Percentiles rank a stretch among this genome's conserved stretches.
phyloP scores from a whole-genome alignment of 2,888 invertebrate species.

The Zele albiditarsus region DNA sequence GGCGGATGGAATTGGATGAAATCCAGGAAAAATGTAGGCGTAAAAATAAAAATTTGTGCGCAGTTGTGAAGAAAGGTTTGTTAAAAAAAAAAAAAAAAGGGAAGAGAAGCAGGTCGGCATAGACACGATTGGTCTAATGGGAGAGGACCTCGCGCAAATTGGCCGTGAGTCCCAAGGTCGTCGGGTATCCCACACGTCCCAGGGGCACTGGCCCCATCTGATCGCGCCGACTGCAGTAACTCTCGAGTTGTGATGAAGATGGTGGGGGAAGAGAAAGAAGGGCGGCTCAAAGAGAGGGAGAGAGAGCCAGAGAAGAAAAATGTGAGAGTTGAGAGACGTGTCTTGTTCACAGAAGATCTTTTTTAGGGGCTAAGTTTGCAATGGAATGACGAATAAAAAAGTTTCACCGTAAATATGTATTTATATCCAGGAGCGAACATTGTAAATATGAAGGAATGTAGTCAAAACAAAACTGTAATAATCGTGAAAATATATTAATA shows the following conservation, averaged over 20 bases:
- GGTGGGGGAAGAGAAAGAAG: background rate
- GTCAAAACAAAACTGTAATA: background rate
- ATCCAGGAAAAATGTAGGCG: too few species aligned
- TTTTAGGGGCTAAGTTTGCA: background rate
- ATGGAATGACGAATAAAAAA: background rate
- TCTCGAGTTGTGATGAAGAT: background rate
- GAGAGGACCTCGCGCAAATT: conserved; percentile 62
- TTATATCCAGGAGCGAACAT: background rate
- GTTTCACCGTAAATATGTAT: background rate
- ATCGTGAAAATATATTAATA: too few species aligned
- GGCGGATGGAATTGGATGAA: background rate
- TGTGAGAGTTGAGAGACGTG: background rate
- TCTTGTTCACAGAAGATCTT: conserved; percentile 4
- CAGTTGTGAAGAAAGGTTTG: background rate
- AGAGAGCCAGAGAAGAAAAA: background rate
- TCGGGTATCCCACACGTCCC: conserved; percentile 66
- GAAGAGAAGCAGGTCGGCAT: background rate
- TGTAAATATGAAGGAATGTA: background rate
- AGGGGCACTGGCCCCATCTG: conserved; percentile 66
- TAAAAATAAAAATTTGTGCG: too few species aligned
- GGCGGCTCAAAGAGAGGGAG: conserved; percentile 15
- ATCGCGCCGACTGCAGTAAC: conserved; percentile 31
- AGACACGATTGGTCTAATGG: background rate
- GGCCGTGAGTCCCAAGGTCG: conserved; percentile 71
- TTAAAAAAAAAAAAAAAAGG: background rate